Conservation (phyloP, 2,113 vertebrate genomes). For the Microcebus murinus region DNA sequence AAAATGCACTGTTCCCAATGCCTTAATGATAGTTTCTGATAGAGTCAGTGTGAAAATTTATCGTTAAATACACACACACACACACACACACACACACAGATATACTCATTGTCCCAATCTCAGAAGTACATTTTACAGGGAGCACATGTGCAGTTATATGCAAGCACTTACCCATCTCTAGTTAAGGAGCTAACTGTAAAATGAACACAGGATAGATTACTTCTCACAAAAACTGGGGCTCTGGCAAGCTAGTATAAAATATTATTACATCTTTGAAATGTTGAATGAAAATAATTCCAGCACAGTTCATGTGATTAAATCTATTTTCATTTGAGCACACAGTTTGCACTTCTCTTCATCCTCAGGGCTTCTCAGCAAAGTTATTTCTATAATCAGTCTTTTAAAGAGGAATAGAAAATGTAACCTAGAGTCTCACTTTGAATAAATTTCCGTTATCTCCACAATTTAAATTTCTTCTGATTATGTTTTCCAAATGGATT, state of each 20-base stretch:
- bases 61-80: neutral
- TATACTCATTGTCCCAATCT: neutral
- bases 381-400: slow-evolving; percentile 81
- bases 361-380: slow-evolving; percentile 72
- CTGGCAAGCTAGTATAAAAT: slow-evolving; percentile 70
- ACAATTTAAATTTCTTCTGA: slow-evolving; percentile 78
- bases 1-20: neutral
- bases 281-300: slow-evolving; percentile 80
- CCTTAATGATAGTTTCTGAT: neutral
- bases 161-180: slow-evolving; percentile 19
- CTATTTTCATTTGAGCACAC: slow-evolving; percentile 81
- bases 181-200: slow-evolving; percentile 57
- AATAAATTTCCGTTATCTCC: slow-evolving; percentile 72
- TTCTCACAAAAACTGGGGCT: slow-evolving; percentile 47
- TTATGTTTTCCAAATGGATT: slow-evolving; percentile 76
- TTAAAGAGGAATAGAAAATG: slow-evolving; percentile 79
- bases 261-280: slow-evolving; percentile 76
- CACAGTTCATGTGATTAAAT: slow-evolving; percentile 80
- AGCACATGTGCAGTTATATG: neutral
- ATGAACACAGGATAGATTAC: slow-evolving; percentile 71
- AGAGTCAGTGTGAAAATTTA: neutral
- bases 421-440: slow-evolving; percentile 72
- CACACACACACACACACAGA: neutral
- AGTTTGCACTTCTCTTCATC: slow-evolving; percentile 74
- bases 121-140: slow-evolving; percentile 14